Base-by-base conservation (phyloP, 1,140 invertebrate genomes). In the Sitodiplosis mosellana region DNA sequence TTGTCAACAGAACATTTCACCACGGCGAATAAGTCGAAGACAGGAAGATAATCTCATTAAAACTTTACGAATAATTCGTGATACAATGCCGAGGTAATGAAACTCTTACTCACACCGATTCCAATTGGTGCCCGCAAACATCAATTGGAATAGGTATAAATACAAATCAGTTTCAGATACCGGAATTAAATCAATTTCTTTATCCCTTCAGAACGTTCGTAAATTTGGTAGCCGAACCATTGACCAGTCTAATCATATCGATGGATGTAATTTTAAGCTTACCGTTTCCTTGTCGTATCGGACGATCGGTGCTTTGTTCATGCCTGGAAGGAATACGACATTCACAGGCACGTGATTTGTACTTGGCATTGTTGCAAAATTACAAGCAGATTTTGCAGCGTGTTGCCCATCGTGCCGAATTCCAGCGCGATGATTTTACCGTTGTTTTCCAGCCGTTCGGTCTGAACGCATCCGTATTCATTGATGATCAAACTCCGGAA, bases 381-480 rank as follows among this genome's bases (percentile, higher is more conserved):
- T 49, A 44, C 19, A 21, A 17, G 15, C 14, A 19, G 34, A 44
- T 49, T 1, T 44, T 49, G 41, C 33, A 49, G 36, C 17, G 17
- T 17, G 21, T 49, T 21, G 44, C 40, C 19, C 19, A 20, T n/a
- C n/a, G 33, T 11, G n/a, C 41, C 2, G 48, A 49, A 18, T 44
- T 49, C 2, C 41, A 44, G 20, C 43, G 22, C 2, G 19, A 49
- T 22, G 75, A 80, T 58, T 80, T 81, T 56, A 66, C 73, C 2
- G 73, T 79, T 0, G 69, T 78, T n/a, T 48, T 61, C 6, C 73
- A 78, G 52, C 69, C 72, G 6, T 67, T 67, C 48, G 53, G 62
- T 2, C 47, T 49, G 19, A 48, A 70, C 21, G 19, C 62, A 3
- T 48, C 8, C 0, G 54, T 72, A 37, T 70, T 68, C 20, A 56